Conservation (phyloP, 1,140 invertebrate genomes). For the Caenorhabditis elegans region WBcel235 BX284606.5:13348501-13349000, state of each 20-base stretch:
- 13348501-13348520: not conserved
- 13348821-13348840: no score
- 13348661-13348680: not conserved
- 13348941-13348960: no score
- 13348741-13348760: not conserved
- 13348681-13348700: not conserved
- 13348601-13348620: slow-evolving; percentile 22
- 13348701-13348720: not conserved
- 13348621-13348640: slow-evolving; percentile 19
- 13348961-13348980: no score
- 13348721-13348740: not conserved
- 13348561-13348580: not conserved
- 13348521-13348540: not conserved
- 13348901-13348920: no score
- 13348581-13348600: slow-evolving; percentile 24
- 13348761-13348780: no score
- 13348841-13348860: no score
- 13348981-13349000: no score
- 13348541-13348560: not conserved
- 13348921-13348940: no score
- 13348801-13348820: no score
- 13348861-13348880: no score
- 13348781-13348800: no score
- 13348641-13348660: slow-evolving; percentile 6
- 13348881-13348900: no score